Evolutionary conservation across 2,113 vertebrate genomes (phyloP), one percentile per base, ranked within the genome.

Genomic region (Passerina amoena): DNA sequence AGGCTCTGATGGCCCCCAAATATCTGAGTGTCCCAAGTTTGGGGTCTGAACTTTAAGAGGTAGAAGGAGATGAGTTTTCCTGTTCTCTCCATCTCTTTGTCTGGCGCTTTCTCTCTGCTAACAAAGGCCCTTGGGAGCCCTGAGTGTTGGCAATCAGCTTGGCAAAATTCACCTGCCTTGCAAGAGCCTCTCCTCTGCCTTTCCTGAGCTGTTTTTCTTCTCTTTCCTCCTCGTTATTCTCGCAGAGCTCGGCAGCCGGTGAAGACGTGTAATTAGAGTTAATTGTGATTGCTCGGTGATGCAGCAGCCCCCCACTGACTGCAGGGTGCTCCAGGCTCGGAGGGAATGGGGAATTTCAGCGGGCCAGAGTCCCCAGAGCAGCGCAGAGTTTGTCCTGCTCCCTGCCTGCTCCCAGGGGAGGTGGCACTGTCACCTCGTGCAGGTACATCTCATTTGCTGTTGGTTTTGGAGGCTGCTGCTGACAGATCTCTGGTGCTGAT

Each of bases 141-240:
- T 9, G 85, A 81, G 91, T 76, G 64, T 18, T 91, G 83, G 44
- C 85, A 95, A 69, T 95, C 93, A 83, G 73, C 90, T 85, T 69
- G 71, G 54, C 70, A 72, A 81, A 92, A 61, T 57, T 91, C 94
- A 95, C 83, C 95, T 93, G 95, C 53, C 68, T 85, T 82, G 94
- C 70, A 76, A 88, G 79, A 86, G 64, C 73, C 48, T 69, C 75
- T 94, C 70, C 68, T 21, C 75, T 93, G 68, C 53, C 21, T 64
- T 81, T 57, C 10, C 21, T 24, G 54, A 69, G 71, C 2, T 31
- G 33, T 10, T 25, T 14, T 48, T 10, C 7, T 12, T 66, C 35
- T 60, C 44, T 31, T 24, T 14, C 78, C 37, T 78, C 50, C 48
- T 75, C 20, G 37, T 83, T 88, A 57, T 82, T 85, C 90, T 71